Conservation (phyloP, 2,113 vertebrate species). For the Corythoichthys haematopterus region DNA sequence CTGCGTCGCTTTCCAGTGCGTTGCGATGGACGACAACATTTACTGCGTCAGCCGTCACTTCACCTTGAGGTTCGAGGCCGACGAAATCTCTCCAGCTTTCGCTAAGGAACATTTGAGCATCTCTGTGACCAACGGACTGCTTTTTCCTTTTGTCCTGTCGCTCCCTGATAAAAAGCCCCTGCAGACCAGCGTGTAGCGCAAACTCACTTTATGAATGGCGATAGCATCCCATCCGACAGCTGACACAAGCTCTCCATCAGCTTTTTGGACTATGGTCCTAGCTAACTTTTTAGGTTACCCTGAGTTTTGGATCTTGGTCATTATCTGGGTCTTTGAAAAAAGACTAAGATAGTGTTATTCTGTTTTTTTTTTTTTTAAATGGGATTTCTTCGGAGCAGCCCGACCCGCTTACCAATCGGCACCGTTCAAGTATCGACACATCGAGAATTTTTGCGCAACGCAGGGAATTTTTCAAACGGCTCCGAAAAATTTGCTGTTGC, state of each 20-base stretch:
- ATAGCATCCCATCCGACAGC: constrained; percentile 33
- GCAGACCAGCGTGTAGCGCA: constrained; percentile 73
- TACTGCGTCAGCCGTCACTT: constrained; percentile 79
- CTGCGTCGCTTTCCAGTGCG: constrained; percentile 76
- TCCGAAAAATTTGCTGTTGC: no score
- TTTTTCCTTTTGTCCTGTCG: constrained; percentile 77
- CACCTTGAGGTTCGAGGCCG: constrained; percentile 78
- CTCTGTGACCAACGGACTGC: constrained; percentile 71
- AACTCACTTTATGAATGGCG: constrained; percentile 33
- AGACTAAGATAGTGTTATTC: no score
- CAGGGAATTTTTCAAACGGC: no score
- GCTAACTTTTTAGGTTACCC: background rate
- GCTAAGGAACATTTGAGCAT: constrained; percentile 67
- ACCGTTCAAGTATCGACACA: no score
- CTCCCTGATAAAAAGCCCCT: constrained; percentile 62
- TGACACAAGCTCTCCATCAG: constrained; percentile 16
- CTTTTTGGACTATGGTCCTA: constrained; percentile 15
- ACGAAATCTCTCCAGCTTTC: constrained; percentile 82
- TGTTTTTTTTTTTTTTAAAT: no score
- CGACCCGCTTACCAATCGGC: no score
- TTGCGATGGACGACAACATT: constrained; percentile 64
- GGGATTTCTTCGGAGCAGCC: no score
- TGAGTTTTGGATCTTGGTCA: background rate
- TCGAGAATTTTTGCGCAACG: no score
- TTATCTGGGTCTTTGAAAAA: no score